phyloP scores from a whole-genome alignment of 2,888 invertebrate species.

The Caenorhabditis sulstoni region DNA sequence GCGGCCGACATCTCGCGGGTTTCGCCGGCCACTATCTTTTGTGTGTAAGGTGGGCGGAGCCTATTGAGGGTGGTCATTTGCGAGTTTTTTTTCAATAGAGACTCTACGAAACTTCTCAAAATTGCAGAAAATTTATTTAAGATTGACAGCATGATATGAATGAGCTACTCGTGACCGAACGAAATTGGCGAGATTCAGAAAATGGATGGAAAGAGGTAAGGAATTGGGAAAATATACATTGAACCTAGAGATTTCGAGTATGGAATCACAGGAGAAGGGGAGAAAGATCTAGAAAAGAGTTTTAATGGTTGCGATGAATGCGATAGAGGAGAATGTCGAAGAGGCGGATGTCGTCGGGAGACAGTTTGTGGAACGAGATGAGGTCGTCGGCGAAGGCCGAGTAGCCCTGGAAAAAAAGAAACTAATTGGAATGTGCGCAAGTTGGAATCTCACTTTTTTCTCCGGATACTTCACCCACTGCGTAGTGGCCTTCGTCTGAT shows the following conservation, averaged over 20 bases:
- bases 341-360: constrained; percentile 63
- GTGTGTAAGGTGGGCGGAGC: constrained; percentile 43
- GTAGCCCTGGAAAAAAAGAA: constrained; percentile 60
- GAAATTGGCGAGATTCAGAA: constrained; percentile 48
- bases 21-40: constrained; percentile 30
- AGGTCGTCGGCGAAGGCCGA: constrained; percentile 65
- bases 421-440: background rate
- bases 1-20: constrained; percentile 51
- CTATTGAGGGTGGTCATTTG: background rate
- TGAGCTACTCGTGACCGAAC: constrained; percentile 9
- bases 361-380: constrained; percentile 67
- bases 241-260: constrained; percentile 14
- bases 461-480: constrained; percentile 51
- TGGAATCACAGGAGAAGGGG: background rate
- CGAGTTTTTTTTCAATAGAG: constrained; percentile 5
- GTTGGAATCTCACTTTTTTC: constrained; percentile 11
- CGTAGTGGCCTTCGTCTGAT: constrained; percentile 42
- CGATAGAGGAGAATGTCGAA: constrained; percentile 66
- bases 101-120: background rate
- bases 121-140: background rate
- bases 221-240: background rate
- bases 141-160: constrained; percentile 17
- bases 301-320: constrained; percentile 22
- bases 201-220: constrained; percentile 6
- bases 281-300: background rate